A percentile compares a stretch with the other conserved stretches of the same genome.
Conservation (phyloP, 2,113 vertebrate genomes). For the Chaetodon trifascialis region DNA sequence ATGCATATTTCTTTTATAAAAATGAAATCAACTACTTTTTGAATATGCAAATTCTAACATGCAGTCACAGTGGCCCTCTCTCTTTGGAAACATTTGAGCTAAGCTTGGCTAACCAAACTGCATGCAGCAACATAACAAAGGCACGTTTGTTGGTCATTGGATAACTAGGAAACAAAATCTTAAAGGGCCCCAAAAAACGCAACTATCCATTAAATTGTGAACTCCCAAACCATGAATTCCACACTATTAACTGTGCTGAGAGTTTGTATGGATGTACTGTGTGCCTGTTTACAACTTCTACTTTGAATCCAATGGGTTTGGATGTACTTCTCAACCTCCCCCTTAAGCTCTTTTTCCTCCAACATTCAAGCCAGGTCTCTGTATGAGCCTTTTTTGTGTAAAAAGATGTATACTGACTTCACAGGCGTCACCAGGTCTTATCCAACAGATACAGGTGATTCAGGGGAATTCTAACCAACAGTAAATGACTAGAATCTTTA, state of each 20-base stretch:
- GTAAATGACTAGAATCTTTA: constrained; percentile 26
- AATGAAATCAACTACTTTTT: not conserved
- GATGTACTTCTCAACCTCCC: not conserved
- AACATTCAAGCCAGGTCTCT: not conserved
- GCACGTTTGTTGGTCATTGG: not conserved
- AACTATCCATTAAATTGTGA: not conserved
- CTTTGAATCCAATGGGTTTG: not conserved
- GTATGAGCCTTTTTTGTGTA: not conserved
- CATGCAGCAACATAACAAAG: not conserved
- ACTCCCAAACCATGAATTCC: constrained; percentile 27
- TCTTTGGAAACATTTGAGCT: constrained; percentile 1
- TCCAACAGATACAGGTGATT: not conserved
- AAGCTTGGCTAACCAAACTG: not conserved
- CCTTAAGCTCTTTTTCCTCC: not conserved
- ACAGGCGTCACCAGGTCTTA: not conserved
- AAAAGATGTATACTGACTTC: not conserved
- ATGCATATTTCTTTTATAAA: not conserved
- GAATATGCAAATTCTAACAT: not conserved
- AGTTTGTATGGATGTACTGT: not conserved
- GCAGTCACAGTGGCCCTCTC: not conserved
- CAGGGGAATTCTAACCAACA: not conserved
- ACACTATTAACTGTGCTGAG: constrained; percentile 4
- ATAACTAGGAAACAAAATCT: constrained; percentile 9
- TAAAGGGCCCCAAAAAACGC: not conserved
- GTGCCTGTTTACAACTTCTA: not conserved